Percentiles rank a stretch among this genome's conserved stretches.
These are phyloP conservation scores for Drosophila sechellia DNA, from an alignment of 1,140 invertebrate species.

Conservation along the genomic window DNA sequence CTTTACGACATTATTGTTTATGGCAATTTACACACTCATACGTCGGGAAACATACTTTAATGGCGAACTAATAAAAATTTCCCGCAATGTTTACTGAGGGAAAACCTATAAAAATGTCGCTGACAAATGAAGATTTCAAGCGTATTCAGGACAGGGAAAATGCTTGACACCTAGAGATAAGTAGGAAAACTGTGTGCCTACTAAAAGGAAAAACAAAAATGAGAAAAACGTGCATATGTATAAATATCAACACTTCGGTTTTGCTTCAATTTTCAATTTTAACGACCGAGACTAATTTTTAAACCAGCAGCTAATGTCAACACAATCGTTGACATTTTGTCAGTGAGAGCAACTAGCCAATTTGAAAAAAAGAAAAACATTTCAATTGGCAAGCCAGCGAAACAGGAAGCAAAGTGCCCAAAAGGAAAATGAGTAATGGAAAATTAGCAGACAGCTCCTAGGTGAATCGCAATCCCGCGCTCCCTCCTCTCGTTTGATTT, in stretches of 20 bases:
- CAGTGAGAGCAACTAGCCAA: slow-evolving; percentile 33
- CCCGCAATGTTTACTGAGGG: slow-evolving; percentile 7
- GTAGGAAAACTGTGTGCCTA: not conserved
- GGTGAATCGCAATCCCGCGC: not conserved
- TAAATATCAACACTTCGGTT: slow-evolving; percentile 6
- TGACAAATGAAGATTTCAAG: slow-evolving; percentile 25
- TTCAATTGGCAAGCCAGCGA: slow-evolving; percentile 33
- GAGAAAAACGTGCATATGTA: slow-evolving; percentile 9
- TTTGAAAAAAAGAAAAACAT: slow-evolving; percentile 17
- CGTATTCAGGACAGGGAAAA: slow-evolving; percentile 23
- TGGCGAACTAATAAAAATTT: slow-evolving; percentile 53
- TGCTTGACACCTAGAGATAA: slow-evolving; percentile 36
- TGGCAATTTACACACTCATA: slow-evolving; percentile 21
- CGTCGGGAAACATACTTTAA: slow-evolving; percentile 31
- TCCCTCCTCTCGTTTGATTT: slow-evolving; percentile 52
- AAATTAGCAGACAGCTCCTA: slow-evolving; percentile 46
- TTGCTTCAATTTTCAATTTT: slow-evolving; percentile 20
- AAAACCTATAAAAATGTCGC: slow-evolving; percentile 46
- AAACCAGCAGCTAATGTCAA: slow-evolving; percentile 39
- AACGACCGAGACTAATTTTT: slow-evolving; percentile 43
- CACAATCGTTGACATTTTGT: slow-evolving; percentile 43
- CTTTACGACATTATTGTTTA: slow-evolving; percentile 24
- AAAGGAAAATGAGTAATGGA: slow-evolving; percentile 57
- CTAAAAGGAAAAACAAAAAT: not conserved
- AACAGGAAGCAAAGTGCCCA: slow-evolving; percentile 48